These are phyloP conservation scores for Andrena trimmerana DNA, from an alignment of 2,888 invertebrate species.

Conservation along the genomic window DNA sequence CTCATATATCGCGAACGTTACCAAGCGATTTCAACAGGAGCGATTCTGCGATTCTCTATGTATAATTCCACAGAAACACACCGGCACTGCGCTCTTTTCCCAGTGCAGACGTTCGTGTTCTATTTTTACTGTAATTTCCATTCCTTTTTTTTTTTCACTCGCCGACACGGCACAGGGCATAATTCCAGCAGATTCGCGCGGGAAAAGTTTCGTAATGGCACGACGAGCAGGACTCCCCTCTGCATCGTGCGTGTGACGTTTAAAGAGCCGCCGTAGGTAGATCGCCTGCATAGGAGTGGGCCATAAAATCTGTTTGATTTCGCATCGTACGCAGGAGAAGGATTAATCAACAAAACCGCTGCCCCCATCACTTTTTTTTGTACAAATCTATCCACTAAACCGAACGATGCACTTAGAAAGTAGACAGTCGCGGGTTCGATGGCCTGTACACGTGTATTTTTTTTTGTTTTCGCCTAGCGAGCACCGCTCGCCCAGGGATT, in stretches of 20 bases:
- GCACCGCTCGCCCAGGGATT: too few species aligned
- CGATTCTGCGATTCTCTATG: not conserved
- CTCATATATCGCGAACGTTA: slow-evolving; percentile 26
- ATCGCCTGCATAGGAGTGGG: slow-evolving; percentile 76
- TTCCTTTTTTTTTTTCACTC: not conserved
- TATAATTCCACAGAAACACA: not conserved
- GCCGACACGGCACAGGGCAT: not conserved
- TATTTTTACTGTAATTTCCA: not conserved
- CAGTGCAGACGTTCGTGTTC: slow-evolving; percentile 48
- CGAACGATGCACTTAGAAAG: slow-evolving; percentile 67
- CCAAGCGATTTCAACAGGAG: slow-evolving; percentile 9
- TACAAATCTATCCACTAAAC: slow-evolving; percentile 57
- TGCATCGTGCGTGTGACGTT: slow-evolving; percentile 16
- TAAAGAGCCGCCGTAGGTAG: slow-evolving; percentile 11
- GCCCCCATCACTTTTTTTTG: slow-evolving; percentile 20
- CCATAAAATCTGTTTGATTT: slow-evolving; percentile 71
- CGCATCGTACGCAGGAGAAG: slow-evolving; percentile 60
- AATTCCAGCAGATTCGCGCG: not conserved
- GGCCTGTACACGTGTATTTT: not conserved
- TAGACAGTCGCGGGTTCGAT: slow-evolving; percentile 39
- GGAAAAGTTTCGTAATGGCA: not conserved
- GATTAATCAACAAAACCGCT: slow-evolving; percentile 60
- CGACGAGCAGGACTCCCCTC: slow-evolving; percentile 25
- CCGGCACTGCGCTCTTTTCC: slow-evolving; percentile 28
- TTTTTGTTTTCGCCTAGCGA: slow-evolving; percentile 5